Conservation (phyloP, 2,888 invertebrate species). For the Ophioninae sp. region DNA sequence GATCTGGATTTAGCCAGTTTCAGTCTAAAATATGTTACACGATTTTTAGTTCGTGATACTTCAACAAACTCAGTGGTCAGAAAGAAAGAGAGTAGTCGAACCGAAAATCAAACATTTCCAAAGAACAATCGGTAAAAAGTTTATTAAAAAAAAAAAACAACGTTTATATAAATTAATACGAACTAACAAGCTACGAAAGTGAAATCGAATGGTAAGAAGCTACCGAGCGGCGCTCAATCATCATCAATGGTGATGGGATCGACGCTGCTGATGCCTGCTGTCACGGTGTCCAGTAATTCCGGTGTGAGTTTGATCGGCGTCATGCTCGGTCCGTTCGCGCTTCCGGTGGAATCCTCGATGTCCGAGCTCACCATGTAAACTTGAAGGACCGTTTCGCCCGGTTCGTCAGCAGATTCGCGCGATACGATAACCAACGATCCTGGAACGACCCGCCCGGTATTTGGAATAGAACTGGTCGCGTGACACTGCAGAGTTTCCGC, state of each 20-base stretch:
- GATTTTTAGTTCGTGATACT: too few species aligned
- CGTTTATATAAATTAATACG: slow-evolving; percentile 46
- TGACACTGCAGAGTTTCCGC: not conserved
- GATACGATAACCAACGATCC: slow-evolving; percentile 83
- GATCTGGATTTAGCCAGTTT: too few species aligned
- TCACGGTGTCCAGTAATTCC: slow-evolving; percentile 77
- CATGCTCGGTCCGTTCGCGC: slow-evolving; percentile 71
- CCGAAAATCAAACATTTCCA: not conserved
- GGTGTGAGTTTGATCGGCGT: slow-evolving; percentile 77
- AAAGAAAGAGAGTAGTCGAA: not conserved
- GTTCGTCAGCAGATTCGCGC: slow-evolving; percentile 80
- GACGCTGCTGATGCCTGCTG: slow-evolving; percentile 64
- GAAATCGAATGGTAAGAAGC: not conserved
- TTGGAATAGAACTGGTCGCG: slow-evolving; percentile 67
- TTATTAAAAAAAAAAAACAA: slow-evolving; percentile 42
- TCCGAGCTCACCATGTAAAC: slow-evolving; percentile 82
- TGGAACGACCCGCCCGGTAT: slow-evolving; percentile 78
- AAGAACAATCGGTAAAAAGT: slow-evolving; percentile 4
- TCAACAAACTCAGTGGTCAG: not conserved
- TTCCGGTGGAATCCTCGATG: slow-evolving; percentile 63
- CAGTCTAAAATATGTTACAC: too few species aligned
- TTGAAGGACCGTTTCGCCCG: slow-evolving; percentile 79
- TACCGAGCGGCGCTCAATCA: slow-evolving; percentile 33
- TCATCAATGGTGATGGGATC: slow-evolving; percentile 62
- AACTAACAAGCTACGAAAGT: slow-evolving; percentile 6